Percentiles rank a stretch among this genome's conserved stretches.
phyloP scores from a whole-genome alignment of 2,113 vertebrate species.

The Cyanoderma ruficeps region DNA sequence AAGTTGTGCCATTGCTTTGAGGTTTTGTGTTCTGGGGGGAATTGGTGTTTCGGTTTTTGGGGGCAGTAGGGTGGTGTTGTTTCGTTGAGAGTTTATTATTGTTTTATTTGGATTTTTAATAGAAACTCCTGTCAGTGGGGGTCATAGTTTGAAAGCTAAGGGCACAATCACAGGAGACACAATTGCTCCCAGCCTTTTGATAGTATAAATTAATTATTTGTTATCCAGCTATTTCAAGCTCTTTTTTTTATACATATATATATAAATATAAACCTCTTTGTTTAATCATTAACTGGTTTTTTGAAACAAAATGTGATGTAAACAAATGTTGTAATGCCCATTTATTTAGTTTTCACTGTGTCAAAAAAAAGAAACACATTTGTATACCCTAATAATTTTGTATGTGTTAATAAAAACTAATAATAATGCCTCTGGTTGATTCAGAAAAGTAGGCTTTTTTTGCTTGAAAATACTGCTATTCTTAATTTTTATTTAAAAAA shows the following conservation, averaged over 20 bases:
- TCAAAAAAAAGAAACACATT: constrained; percentile 60
- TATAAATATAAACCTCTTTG: constrained; percentile 45
- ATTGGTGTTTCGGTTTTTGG: neutral
- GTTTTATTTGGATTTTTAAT: neutral
- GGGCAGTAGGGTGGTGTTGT: neutral
- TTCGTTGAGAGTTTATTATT: neutral
- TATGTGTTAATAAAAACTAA: constrained; percentile 82
- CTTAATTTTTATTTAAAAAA: neutral
- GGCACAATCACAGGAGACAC: neutral
- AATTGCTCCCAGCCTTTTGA: constrained; percentile 17
- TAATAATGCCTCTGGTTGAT: constrained; percentile 36
- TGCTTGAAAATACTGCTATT: neutral
- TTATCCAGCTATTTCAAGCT: constrained; percentile 63
- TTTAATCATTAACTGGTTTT: constrained; percentile 52
- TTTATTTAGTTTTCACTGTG: constrained; percentile 63
- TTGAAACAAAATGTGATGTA: constrained; percentile 56
- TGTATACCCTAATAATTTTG: constrained; percentile 78
- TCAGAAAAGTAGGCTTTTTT: constrained; percentile 36
- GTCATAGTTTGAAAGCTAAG: constrained; percentile 27
- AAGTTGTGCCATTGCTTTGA: constrained; percentile 24
- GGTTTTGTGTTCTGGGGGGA: neutral
- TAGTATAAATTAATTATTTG: constrained; percentile 34
- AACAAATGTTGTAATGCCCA: constrained; percentile 59
- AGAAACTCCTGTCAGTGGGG: neutral
- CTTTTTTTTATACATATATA: neutral